These are phyloP conservation scores for Lithophane semibrunnea DNA, from an alignment of 2,888 invertebrate genomes.

Conservation along the genomic window DNA sequence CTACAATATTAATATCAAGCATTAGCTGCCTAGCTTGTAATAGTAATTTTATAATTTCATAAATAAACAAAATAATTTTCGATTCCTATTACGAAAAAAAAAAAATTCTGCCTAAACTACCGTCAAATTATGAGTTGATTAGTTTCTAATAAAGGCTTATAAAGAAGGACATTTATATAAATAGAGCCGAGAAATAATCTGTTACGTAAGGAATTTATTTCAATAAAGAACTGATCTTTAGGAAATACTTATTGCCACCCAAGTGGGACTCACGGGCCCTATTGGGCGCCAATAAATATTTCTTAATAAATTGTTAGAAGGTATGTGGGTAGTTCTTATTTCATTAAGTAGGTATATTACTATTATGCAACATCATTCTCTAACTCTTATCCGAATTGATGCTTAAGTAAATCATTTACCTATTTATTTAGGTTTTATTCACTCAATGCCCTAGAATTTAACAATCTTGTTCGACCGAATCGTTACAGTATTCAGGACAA, in stretches of 20 bases:
- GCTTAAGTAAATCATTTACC: not conserved
- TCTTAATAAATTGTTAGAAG: not conserved
- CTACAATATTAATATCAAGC: not conserved
- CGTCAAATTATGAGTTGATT: conserved; percentile 31
- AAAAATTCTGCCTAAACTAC: too few relatives aligned
- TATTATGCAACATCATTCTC: too few relatives aligned
- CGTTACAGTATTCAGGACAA: not conserved
- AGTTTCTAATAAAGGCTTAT: not conserved
- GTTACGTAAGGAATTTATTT: conserved; percentile 13
- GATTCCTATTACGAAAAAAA: too few relatives aligned
- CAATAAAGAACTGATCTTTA: conserved; percentile 31
- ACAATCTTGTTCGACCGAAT: not conserved
- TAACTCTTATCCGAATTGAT: too few relatives aligned
- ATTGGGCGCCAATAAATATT: conserved; percentile 33
- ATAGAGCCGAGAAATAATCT: conserved; percentile 14
- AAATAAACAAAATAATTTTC: too few relatives aligned
- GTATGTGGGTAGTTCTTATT: not conserved
- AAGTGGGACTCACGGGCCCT: conserved; percentile 14
- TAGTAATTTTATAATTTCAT: too few relatives aligned
- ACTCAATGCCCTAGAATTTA: not conserved
- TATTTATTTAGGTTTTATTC: not conserved
- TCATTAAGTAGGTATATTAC: not conserved
- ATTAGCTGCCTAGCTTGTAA: not conserved
- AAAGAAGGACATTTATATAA: not conserved
- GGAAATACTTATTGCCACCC: conserved; percentile 34